A percentile compares a stretch with the other conserved stretches of the same genome.
phyloP scores from a whole-genome alignment of 1,140 invertebrate species.

The Diorhabda carinulata region DNA sequence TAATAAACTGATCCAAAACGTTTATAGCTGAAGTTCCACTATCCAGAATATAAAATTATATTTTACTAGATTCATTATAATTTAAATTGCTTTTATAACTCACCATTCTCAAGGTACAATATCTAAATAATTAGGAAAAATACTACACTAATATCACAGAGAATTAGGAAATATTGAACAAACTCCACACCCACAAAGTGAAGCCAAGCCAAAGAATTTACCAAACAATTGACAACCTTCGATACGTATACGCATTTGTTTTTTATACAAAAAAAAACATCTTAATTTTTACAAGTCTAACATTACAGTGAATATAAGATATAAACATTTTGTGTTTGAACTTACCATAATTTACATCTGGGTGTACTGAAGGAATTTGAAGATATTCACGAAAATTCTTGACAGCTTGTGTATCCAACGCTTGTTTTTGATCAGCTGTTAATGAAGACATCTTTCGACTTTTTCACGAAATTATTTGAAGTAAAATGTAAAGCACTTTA shows the following conservation, averaged over 20 bases:
- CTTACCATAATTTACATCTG: constrained; percentile 77
- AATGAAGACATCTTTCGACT: constrained; percentile 33
- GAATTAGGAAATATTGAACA: neutral
- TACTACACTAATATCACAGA: neutral
- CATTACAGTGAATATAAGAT: constrained; percentile 11
- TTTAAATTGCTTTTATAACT: no score
- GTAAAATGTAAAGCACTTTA: constrained; percentile 17
- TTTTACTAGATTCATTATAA: no score
- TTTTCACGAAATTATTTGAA: constrained; percentile 22
- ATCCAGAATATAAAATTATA: no score
- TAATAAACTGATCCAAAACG: no score
- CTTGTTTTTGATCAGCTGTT: constrained; percentile 37
- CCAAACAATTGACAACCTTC: constrained; percentile 21
- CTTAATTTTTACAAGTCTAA: neutral
- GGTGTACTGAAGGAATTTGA: constrained; percentile 75
- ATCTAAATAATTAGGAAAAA: no score
- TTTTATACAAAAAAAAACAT: no score
- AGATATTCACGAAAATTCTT: constrained; percentile 77
- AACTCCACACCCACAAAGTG: constrained; percentile 32
- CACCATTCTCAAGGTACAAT: no score
- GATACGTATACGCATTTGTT: no score
- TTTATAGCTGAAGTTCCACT: no score
- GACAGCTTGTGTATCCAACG: constrained; percentile 59
- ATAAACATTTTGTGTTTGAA: constrained; percentile 15
- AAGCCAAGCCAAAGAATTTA: constrained; percentile 27